phyloP scores from a whole-genome alignment of 2,797 vertebrate species.

The Acipenser oxyrinchus region DNA sequence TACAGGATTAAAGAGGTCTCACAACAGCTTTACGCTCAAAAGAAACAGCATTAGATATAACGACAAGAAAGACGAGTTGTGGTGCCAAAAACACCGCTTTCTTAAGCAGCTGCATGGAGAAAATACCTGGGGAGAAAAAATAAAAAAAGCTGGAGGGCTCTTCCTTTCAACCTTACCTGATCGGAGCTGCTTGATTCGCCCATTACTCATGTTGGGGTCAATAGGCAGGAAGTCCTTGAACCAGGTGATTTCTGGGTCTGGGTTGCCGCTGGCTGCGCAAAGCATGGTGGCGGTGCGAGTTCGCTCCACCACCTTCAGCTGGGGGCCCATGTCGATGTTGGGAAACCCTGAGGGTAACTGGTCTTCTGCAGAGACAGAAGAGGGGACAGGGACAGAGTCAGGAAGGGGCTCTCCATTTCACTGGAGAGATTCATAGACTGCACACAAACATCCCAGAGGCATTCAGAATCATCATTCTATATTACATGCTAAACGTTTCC shows the following conservation, averaged over 20 bases:
- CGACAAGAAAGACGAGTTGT: not conserved
- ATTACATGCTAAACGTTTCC: too few relatives aligned
- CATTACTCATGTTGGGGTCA: slow-evolving; percentile 83
- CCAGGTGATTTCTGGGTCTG: slow-evolving; percentile 97
- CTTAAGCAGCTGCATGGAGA: not conserved
- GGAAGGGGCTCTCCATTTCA: too few relatives aligned
- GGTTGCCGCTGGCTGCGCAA: slow-evolving; percentile 92
- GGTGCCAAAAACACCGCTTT: not conserved
- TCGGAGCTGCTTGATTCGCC: slow-evolving; percentile 90
- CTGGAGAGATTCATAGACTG: too few relatives aligned
- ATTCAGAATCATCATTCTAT: too few relatives aligned
- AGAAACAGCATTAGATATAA: not conserved
- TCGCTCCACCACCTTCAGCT: slow-evolving; percentile 93
- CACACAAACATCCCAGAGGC: not conserved
- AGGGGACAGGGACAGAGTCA: slow-evolving; percentile 3
- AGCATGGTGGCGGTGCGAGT: slow-evolving; percentile 95
- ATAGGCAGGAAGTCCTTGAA: slow-evolving; percentile 97
- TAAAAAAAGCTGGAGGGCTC: not conserved
- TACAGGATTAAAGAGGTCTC: not conserved
- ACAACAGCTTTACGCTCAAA: not conserved
- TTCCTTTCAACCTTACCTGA: slow-evolving; percentile 68
- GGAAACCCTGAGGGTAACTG: slow-evolving; percentile 87
- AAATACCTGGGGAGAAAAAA: slow-evolving; percentile 5
- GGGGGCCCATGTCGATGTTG: slow-evolving; percentile 96
- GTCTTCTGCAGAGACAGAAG: slow-evolving; percentile 69